phyloP scores from a whole-genome alignment of 2,113 vertebrate species.

The Caloenas nicobarica region DNA sequence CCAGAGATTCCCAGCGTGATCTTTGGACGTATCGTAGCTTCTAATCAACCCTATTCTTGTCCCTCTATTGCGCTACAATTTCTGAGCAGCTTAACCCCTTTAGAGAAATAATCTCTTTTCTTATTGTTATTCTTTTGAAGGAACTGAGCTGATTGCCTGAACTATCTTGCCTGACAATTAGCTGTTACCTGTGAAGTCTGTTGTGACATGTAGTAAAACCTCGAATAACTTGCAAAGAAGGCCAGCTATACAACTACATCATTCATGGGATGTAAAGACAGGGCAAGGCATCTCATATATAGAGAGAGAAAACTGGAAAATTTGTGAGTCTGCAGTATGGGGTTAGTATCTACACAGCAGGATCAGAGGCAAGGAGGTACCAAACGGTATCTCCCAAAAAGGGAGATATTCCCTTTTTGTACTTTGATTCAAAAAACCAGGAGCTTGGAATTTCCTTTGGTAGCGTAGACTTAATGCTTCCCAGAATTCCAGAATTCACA shows the following conservation, averaged over 20 bases:
- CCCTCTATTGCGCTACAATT: background rate
- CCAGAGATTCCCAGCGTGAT: conserved; percentile 56
- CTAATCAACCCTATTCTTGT: conserved; percentile 70
- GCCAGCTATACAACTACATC: background rate
- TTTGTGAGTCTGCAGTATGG: background rate
- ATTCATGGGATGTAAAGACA: background rate
- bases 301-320: background rate
- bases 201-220: background rate
- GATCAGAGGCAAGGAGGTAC: background rate
- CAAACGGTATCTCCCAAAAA: background rate
- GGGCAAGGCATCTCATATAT: background rate
- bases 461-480: background rate
- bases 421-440: background rate
- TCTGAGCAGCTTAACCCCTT: conserved; percentile 20
- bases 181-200: background rate
- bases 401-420: background rate
- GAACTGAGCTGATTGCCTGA: background rate
- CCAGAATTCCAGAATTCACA: background rate
- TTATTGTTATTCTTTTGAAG: background rate
- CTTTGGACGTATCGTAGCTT: conserved; percentile 33
- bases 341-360: background rate
- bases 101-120: background rate
- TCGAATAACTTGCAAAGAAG: background rate
- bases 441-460: background rate
- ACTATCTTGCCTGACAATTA: conserved; percentile 9